phyloP scores from a whole-genome alignment of 2,888 invertebrate species.

The Polietes domitor region DNA sequence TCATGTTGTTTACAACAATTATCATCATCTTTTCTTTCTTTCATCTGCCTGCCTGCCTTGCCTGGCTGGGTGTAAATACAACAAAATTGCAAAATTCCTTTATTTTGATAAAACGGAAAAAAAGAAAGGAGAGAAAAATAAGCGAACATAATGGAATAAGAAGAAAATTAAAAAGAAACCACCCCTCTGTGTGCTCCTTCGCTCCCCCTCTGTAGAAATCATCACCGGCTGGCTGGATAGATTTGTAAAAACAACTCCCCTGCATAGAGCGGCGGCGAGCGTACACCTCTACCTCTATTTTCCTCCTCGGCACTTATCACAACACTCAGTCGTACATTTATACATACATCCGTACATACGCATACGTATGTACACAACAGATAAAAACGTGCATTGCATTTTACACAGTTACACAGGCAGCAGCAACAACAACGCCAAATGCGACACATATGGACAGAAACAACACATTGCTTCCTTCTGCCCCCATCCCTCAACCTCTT shows the following conservation, averaged over 20 bases:
- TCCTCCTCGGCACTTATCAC: background rate
- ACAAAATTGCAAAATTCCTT: constrained; percentile 60
- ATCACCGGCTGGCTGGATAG: background rate
- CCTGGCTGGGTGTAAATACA: constrained; percentile 42
- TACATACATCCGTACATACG: background rate
- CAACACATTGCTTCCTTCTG: background rate
- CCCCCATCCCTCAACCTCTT: background rate
- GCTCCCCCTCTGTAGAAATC: background rate
- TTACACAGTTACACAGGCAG: background rate
- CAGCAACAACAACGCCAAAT: background rate
- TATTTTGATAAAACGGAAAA: constrained; percentile 66
- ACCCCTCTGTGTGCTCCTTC: background rate
- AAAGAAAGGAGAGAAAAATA: constrained; percentile 11
- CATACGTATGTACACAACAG: constrained; percentile 9
- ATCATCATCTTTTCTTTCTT: no score
- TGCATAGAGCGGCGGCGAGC: background rate
- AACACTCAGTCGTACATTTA: background rate
- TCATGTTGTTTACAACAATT: background rate
- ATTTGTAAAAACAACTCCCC: constrained; percentile 23
- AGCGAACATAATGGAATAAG: background rate
- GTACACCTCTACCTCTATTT: constrained; percentile 1
- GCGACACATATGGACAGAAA: constrained; percentile 6
- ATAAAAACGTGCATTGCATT: constrained; percentile 65
- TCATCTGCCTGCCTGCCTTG: background rate
- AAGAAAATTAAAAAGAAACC: background rate